Base-by-base conservation (phyloP, 2,888 invertebrate species). In the Blastobasis lacticolella region DNA sequence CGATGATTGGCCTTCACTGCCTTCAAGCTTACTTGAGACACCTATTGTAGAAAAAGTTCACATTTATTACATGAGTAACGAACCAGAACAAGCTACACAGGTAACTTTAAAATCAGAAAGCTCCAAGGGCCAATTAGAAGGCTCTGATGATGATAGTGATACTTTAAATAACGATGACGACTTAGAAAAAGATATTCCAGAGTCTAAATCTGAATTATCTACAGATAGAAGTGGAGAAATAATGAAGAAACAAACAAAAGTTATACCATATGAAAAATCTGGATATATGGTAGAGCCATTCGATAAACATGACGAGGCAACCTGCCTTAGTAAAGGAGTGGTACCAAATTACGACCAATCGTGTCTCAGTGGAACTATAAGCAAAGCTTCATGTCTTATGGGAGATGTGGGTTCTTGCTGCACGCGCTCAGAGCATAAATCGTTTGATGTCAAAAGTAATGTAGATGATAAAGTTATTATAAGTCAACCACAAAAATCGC, bases 1-100 rank as follows among this genome's bases (percentile, higher is more conserved):
- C 71, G 93, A 93, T 59, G 93, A 94, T 61, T 94, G 95, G 94
- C 94, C 95, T 0, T 94, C 95, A 45, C 93, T 95, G 0, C 94
- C 95, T 6, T 93, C 94, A 0, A 92, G 91, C 55, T 87, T 93
- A 23, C 87, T 92, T 52, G 94, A 93, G 66, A 91, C 91, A 5
- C 92, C 93, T 0, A 90, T 94, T 6, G 90, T 94, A 23, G 94
- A 94, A 65, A 94, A 93, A 74, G 91, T 94, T 5, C 94, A 95
- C 73, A 94, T 94, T 23, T 95, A 93, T 69, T 95, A 94, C 63
- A 91, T 94, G 83, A 92, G 90, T 61, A 92, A 93, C 42, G 93
- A 94, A 67, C 92, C 92, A 0, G 94, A 95, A 79, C 94, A 92
- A 77, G 93, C 94, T 0, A 92, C 92, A 56, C 93, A 93, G 72